phyloP scores from a whole-genome alignment of 1,140 invertebrate species.

The Scaptomyza hsui region DNA sequence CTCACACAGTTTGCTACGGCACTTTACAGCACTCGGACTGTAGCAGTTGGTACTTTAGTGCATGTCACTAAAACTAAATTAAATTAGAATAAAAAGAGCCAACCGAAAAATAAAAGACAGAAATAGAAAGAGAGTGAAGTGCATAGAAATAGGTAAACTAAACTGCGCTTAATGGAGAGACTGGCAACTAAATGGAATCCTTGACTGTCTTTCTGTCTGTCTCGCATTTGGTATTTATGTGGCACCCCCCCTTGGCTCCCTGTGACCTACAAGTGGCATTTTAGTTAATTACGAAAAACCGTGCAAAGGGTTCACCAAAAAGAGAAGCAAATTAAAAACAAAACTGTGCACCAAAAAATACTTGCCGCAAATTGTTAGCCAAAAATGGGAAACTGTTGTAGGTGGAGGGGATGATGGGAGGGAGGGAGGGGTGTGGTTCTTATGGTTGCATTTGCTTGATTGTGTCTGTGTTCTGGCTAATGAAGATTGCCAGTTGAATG shows the following conservation, averaged over 20 bases:
- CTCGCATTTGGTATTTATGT: conserved; percentile 50
- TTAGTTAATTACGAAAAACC: conserved; percentile 73
- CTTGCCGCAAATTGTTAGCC: conserved; percentile 29
- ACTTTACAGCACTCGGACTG: conserved; percentile 4
- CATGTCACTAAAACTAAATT: conserved; percentile 49
- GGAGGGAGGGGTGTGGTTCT: neutral
- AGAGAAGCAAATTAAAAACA: neutral
- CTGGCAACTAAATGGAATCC: conserved; percentile 59
- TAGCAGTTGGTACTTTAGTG: neutral
- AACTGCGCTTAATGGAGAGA: conserved; percentile 50
- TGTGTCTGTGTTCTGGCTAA: conserved; percentile 61
- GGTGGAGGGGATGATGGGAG: neutral
- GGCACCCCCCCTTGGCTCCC: neutral
- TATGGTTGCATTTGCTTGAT: conserved; percentile 66
- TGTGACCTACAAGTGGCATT: conserved; percentile 61
- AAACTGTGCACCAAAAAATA: conserved; percentile 10
- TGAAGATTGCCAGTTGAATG: conserved; percentile 64
- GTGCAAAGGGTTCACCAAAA: conserved; percentile 23
- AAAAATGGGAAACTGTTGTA: conserved; percentile 9
- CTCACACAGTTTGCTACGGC: conserved; percentile 19
- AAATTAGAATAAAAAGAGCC: conserved; percentile 63
- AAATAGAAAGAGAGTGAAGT: neutral
- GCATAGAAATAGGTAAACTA: conserved; percentile 41
- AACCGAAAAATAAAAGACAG: conserved; percentile 8
- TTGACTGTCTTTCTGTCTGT: conserved; percentile 48